Conservation (phyloP, 2,888 invertebrate genomes). For the Machimus atricapillus region DNA sequence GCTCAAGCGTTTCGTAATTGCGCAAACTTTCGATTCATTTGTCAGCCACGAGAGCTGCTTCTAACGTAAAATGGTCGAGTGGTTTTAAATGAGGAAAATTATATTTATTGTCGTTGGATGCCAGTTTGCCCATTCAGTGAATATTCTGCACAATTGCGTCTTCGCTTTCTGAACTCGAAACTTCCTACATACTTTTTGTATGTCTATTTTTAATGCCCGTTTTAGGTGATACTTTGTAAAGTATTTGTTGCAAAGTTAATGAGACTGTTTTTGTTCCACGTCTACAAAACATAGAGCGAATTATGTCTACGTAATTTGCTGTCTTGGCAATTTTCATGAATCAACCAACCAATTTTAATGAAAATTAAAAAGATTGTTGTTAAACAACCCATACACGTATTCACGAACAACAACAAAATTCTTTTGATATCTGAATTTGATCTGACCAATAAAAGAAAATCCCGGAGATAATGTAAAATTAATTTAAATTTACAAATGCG, state of each 20-base stretch:
- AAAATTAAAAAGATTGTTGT: background rate
- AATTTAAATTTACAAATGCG: too few relatives aligned
- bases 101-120: background rate
- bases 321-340: background rate
- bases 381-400: too few relatives aligned
- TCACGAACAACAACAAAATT: background rate
- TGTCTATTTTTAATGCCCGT: background rate
- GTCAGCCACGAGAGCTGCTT: background rate
- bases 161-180: background rate
- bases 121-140: background rate
- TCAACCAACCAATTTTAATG: background rate
- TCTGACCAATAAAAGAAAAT: too few relatives aligned
- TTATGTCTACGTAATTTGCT: too few relatives aligned
- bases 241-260: background rate
- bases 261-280: background rate
- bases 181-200: background rate
- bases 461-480: too few relatives aligned
- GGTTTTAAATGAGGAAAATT: background rate
- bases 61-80: background rate
- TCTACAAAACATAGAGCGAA: background rate
- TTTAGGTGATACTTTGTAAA: background rate
- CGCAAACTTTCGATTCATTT: background rate
- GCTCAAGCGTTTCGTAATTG: background rate
- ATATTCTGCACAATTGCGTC: background rate
- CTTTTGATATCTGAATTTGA: too few relatives aligned